Evolutionary conservation across 2,888 invertebrate genomes (phyloP), one percentile per base, ranked within the genome.

Genomic region (Zygogramma bicolorata): DNA sequence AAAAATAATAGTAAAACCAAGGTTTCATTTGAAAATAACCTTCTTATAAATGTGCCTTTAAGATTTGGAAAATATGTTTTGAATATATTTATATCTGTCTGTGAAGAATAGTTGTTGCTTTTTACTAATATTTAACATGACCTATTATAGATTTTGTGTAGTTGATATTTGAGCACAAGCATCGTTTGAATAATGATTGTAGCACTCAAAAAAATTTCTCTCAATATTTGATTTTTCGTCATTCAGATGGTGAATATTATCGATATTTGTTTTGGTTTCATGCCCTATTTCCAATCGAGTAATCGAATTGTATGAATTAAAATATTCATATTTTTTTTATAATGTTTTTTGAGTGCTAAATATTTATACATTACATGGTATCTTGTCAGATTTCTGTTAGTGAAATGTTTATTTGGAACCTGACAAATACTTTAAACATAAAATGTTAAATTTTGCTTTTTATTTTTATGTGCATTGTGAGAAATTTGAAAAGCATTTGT

Each of bases 1-100:
- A 46, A 8, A 3, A 20, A n/a, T 7, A 2, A n/a, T 31, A 13
- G 65, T 40, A 29, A 57, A 38, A 67, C 31, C 38, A 53, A 61
- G 62, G 63, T 61, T 53, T 65, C 34, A 22, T 61, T 61, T 22
- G n/a, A 18, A 27, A 70, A 63, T 34, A 46, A 57, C 49, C 40
- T 31, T 62, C 42, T 46, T 25, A 42, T 57, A 13, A 42, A 70
- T 65, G 74, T 74, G 74, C 74, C 74, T 74, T 69, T 10, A 71
- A 71, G 69, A 74, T 71, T 74, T 67, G 57, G 69, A 70, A 69
- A 71, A 67, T 65, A 65, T 74, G 69, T 71, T 74, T 71, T 62
- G 38, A 15, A n/a, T 62, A 62, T 27, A 42, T 40, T 61, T 13
- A 31, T n/a, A 13, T 34, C 18, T 42, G 46, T 63, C 42, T 49